A percentile compares a stretch with the other conserved stretches of the same genome.
Conservation (phyloP, 2,797 vertebrate genomes). For the Falco biarmicus region DNA sequence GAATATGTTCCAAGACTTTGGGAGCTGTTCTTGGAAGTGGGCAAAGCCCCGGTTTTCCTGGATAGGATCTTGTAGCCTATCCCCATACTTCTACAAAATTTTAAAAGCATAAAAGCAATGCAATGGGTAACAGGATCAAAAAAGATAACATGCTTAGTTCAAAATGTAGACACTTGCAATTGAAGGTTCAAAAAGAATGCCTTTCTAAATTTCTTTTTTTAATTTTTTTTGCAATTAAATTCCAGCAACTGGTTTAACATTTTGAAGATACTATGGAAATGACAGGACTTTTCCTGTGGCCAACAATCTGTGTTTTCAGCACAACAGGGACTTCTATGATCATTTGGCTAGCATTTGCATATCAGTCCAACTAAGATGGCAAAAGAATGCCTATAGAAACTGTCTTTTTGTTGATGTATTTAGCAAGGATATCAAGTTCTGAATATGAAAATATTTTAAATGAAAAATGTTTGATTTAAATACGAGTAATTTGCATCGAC, state of each 20-base stretch:
- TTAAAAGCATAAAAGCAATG: not conserved
- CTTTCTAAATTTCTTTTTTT: not conserved
- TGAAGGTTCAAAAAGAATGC: not conserved
- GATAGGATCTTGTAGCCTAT: not conserved
- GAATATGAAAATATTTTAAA: not conserved
- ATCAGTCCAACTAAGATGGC: not conserved
- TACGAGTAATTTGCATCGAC: not conserved
- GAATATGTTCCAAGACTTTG: not conserved
- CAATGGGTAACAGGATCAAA: not conserved
- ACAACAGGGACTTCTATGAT: not conserved
- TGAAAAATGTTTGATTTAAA: not conserved
- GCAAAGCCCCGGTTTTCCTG: not conserved
- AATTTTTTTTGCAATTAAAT: not conserved
- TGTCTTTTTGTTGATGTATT: not conserved
- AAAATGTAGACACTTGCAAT: not conserved
- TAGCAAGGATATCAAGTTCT: not conserved
- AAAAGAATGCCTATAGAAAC: not conserved
- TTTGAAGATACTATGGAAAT: not conserved
- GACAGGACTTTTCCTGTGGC: not conserved
- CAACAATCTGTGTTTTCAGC: not conserved
- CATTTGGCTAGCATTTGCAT: not conserved
- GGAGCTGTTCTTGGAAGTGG: not conserved
- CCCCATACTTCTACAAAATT: not conserved
- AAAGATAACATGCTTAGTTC: not conserved
- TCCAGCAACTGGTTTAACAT: not conserved